Percentiles rank a stretch among this genome's conserved stretches.
phyloP scores from a whole-genome alignment of 2,797 vertebrate species.

The Scleropages formosus region DNA sequence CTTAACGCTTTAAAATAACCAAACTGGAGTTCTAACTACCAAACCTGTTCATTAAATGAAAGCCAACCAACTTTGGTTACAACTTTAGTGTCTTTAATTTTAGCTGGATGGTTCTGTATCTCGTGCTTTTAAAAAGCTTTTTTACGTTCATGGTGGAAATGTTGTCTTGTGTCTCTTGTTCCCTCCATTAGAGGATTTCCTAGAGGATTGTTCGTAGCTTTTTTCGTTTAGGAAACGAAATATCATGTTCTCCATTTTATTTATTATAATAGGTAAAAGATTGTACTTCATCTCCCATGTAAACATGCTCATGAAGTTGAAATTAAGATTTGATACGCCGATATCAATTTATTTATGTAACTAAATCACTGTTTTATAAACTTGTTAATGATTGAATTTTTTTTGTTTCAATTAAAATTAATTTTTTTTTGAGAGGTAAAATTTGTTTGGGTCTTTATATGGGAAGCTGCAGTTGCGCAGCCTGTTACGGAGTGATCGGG shows the following conservation, averaged over 20 bases:
- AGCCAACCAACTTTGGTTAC: constrained; percentile 90
- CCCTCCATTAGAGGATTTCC: constrained; percentile 83
- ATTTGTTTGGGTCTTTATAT: constrained; percentile 24
- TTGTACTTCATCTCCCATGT: constrained; percentile 92
- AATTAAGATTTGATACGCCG: constrained; percentile 99
- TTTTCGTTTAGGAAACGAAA: constrained; percentile 79
- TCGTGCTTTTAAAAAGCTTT: constrained; percentile 86
- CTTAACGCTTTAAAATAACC: constrained; percentile 99
- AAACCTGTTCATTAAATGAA: constrained; percentile 92
- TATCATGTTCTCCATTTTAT: constrained; percentile 89
- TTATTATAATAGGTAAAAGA: constrained; percentile 94
- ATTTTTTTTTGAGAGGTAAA: constrained; percentile 74
- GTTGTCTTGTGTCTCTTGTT: constrained; percentile 88
- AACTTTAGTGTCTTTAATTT: constrained; percentile 92
- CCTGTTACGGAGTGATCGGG: no score
- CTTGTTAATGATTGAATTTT: constrained; percentile 92
- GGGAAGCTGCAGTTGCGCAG: background rate
- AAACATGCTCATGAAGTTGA: constrained; percentile 97
- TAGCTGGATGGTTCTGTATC: constrained; percentile 93
- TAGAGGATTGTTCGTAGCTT: constrained; percentile 91
- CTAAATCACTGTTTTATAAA: constrained; percentile 99
- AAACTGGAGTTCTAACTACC: constrained; percentile 94
- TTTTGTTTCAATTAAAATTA: constrained; percentile 97
- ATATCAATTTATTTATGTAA: constrained; percentile 99
- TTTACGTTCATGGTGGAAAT: constrained; percentile 82